These are phyloP conservation scores for Notoglanidium macrostoma DNA, from an alignment of 2,797 vertebrate species.

Conservation along the genomic window DNA sequence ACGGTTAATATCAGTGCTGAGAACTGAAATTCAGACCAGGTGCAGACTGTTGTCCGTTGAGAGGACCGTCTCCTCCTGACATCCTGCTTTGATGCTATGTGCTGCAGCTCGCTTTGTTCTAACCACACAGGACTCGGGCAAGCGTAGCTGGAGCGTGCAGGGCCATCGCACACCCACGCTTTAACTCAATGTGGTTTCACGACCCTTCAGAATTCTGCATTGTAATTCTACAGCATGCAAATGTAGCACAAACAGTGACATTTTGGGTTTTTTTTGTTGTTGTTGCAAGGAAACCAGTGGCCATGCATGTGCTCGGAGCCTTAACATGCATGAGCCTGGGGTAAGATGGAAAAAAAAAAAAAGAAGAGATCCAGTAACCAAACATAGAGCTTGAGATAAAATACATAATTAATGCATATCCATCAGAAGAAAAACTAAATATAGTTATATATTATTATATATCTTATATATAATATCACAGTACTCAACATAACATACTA, in stretches of 20 bases:
- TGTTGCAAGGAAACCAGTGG: conserved; percentile 5
- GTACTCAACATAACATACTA: too few species aligned
- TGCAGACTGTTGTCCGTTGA: conserved; percentile 39
- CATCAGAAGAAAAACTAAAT: background rate
- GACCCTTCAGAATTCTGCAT: background rate
- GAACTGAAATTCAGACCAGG: conserved; percentile 28
- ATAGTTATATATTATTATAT: background rate
- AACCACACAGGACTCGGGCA: conserved; percentile 35
- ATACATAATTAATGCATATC: background rate
- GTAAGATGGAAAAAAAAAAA: too few species aligned
- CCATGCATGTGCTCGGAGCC: too few species aligned
- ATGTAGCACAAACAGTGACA: background rate
- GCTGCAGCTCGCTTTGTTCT: conserved; percentile 18
- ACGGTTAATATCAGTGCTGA: conserved; percentile 7
- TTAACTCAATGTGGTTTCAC: conserved; percentile 36
- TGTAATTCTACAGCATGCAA: background rate
- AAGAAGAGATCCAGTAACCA: background rate
- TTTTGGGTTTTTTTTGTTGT: background rate
- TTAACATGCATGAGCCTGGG: background rate
- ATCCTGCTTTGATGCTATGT: conserved; percentile 16
- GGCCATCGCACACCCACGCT: conserved; percentile 5
- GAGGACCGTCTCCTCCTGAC: background rate
- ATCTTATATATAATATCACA: too few species aligned
- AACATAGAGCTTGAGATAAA: background rate
- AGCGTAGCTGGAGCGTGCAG: conserved; percentile 12